A percentile compares a stretch with the other conserved stretches of the same genome.
phyloP scores from a whole-genome alignment of 2,888 invertebrate species.

The Tetragonisca angustula region DNA sequence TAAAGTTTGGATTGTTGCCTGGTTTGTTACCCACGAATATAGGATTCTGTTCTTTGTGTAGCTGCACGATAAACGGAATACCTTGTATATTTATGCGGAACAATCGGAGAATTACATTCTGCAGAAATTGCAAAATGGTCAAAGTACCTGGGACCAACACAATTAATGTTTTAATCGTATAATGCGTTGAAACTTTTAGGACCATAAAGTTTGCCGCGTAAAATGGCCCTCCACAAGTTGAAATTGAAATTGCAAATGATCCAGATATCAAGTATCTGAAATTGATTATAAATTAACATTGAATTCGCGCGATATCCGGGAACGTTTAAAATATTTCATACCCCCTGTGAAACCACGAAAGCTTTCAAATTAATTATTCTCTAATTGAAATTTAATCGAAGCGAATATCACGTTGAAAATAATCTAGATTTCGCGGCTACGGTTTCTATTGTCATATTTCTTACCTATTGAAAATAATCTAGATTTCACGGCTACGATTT shows the following conservation, averaged over 20 bases:
- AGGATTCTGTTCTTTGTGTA: background rate
- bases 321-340: slow-evolving; percentile 7
- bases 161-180: background rate
- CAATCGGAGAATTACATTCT: background rate
- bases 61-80: background rate
- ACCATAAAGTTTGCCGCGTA: background rate
- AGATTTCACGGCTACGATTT: background rate
- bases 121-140: background rate
- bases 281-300: slow-evolving; percentile 1
- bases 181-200: background rate
- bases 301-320: background rate
- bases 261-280: background rate
- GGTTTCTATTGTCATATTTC: background rate
- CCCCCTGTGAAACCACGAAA: background rate
- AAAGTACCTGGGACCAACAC: no score
- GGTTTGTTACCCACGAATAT: background rate
- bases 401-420: background rate
- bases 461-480: background rate
- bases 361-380: background rate
- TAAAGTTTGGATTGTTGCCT: background rate
- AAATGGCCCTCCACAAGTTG: background rate
- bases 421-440: background rate
- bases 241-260: background rate
- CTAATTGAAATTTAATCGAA: background rate
- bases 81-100: background rate